Evolutionary conservation across 1,140 invertebrate species (phyloP).

Genomic region (Eueides isabella): DNA sequence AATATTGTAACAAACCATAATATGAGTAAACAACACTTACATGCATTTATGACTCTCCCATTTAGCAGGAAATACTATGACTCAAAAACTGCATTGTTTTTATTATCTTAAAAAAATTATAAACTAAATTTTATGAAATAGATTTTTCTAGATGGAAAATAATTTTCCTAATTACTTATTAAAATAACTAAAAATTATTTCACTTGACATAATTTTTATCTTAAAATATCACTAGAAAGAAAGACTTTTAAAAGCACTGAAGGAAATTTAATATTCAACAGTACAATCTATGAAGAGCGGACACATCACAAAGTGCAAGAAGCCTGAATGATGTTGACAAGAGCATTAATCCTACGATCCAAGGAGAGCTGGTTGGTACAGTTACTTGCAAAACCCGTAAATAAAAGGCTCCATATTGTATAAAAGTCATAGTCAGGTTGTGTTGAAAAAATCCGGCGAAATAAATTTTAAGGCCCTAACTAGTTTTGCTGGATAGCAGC

Average conservation of each 20-base stretch:
- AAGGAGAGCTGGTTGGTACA: conserved; percentile 35
- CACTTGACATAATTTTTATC: too few species aligned
- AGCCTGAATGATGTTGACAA: conserved; percentile 20
- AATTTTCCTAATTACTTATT: too few species aligned
- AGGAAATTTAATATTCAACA: not conserved
- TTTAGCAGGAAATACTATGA: not conserved
- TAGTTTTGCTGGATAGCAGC: not conserved
- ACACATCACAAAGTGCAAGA: conserved; percentile 2
- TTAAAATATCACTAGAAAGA: too few species aligned
- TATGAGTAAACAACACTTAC: conserved; percentile 24
- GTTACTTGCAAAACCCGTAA: conserved; percentile 30
- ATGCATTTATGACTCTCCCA: conserved; percentile 19
- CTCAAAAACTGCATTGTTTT: not conserved
- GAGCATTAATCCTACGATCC: conserved; percentile 21
- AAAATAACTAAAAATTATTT: too few species aligned
- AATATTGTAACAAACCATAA: too few species aligned
- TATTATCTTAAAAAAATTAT: not conserved
- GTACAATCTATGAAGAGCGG: not conserved
- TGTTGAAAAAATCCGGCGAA: conserved; percentile 2
- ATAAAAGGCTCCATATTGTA: conserved; percentile 20
- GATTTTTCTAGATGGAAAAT: too few species aligned
- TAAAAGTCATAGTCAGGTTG: conserved; percentile 3
- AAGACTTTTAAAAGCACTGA: not conserved
- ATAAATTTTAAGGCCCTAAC: not conserved
- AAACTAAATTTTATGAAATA: too few species aligned